Evolutionary conservation across 2,113 vertebrate species (phyloP).

Genomic region (Aramus guarauna): DNA sequence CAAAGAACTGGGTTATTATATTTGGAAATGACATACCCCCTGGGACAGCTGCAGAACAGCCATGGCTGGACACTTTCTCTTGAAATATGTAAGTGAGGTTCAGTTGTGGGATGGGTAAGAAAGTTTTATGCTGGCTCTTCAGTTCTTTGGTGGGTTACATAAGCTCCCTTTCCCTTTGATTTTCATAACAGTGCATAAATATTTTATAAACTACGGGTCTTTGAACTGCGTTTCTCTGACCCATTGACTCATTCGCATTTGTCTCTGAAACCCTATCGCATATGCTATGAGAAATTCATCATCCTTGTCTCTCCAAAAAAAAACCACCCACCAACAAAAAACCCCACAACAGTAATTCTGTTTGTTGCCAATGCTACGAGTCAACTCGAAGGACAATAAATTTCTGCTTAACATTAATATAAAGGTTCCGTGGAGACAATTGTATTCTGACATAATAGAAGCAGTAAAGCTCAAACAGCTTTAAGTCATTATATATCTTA

Average conservation of each 20-base stretch:
- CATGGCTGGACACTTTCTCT: not conserved
- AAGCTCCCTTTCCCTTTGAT: not conserved
- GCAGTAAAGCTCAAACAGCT: not conserved
- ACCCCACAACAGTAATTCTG: not conserved
- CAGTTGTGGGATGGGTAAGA: not conserved
- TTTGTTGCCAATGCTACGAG: not conserved
- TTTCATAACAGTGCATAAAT: conserved; percentile 15
- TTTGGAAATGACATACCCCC: not conserved
- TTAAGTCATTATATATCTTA: not conserved
- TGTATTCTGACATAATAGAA: not conserved
- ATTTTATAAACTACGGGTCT: conserved; percentile 5
- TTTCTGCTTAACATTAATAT: not conserved
- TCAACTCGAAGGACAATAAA: not conserved
- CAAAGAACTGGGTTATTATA: not conserved
- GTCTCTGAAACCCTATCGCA: not conserved
- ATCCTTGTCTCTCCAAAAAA: not conserved
- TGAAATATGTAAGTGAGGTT: not conserved
- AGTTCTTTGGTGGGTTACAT: not conserved
- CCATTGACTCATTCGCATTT: not conserved
- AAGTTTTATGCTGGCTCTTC: conserved; percentile 7
- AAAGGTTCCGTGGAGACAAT: not conserved
- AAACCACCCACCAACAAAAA: not conserved
- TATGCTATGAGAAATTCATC: not conserved
- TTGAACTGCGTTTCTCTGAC: conserved; percentile 33
- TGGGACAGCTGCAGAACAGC: not conserved